Percentiles rank a stretch among this genome's conserved stretches.
These are phyloP conservation scores for Calypte anna DNA, from an alignment of 2,113 vertebrate genomes.

Conservation along the genomic window DNA sequence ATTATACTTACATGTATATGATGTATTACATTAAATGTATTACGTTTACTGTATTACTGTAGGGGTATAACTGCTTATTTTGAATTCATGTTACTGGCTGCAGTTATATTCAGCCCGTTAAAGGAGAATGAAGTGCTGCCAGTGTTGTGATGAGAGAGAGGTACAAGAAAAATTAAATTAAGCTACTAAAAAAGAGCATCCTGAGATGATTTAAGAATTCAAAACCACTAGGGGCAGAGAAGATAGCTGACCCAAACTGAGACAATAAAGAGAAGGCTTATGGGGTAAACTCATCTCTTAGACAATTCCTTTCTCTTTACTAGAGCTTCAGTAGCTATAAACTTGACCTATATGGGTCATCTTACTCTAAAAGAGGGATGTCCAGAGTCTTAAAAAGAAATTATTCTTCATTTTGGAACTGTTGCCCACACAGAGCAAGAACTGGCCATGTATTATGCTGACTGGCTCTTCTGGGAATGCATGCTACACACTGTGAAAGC, in stretches of 20 bases:
- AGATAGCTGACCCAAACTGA: background rate
- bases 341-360: background rate
- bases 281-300: background rate
- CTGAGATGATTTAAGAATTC: conserved; percentile 4
- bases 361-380: background rate
- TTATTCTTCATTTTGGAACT: background rate
- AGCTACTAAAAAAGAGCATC: background rate
- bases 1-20: too few species aligned
- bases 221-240: background rate
- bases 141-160: background rate
- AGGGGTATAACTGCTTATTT: conserved; percentile 9
- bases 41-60: background rate
- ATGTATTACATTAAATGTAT: too few species aligned
- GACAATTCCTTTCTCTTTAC: background rate
- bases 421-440: background rate
- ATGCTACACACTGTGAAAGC: background rate
- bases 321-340: background rate
- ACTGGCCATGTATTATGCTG: background rate
- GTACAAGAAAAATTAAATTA: background rate
- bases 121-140: background rate
- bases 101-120: background rate
- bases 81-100: conserved; percentile 1
- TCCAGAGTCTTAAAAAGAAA: background rate
- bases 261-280: background rate
- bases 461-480: background rate